These are phyloP conservation scores for Lanius collurio DNA, from an alignment of 2,113 vertebrate species.

Conservation along the genomic window DNA sequence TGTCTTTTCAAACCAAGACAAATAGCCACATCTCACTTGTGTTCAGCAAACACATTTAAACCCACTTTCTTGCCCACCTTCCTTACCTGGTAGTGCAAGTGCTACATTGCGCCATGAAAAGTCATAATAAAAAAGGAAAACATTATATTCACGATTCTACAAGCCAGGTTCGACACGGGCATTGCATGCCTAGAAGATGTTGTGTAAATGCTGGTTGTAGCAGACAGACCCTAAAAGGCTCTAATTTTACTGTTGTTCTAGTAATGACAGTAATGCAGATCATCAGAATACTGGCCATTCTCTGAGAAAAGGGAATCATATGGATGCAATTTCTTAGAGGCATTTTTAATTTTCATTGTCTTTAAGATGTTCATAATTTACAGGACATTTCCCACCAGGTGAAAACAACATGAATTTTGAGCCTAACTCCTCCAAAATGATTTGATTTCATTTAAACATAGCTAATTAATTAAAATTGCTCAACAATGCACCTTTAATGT, in stretches of 20 bases:
- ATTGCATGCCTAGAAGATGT: background rate
- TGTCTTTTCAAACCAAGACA: too few relatives aligned
- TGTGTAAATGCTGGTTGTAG: background rate
- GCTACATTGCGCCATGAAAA: background rate
- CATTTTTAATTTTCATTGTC: background rate
- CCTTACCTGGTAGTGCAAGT: background rate
- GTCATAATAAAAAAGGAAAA: background rate
- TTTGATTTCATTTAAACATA: conserved; percentile 34
- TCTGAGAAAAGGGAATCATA: background rate
- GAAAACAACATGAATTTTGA: conserved; percentile 34
- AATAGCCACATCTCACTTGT: background rate
- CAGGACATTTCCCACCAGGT: conserved; percentile 18
- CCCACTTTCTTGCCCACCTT: background rate
- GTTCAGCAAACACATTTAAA: background rate
- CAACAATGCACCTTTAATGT: conserved; percentile 24
- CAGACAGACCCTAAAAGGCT: background rate
- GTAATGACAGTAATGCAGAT: background rate
- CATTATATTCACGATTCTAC: background rate
- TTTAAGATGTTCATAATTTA: background rate
- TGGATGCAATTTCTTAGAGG: background rate
- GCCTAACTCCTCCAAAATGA: conserved; percentile 13
- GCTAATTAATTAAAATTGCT: conserved; percentile 50
- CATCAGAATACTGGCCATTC: background rate
- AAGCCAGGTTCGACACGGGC: background rate
- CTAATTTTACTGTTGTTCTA: background rate